Evolutionary conservation across 2,888 invertebrate species (phyloP).

Genomic region (Hydrotaea cyrtoneurina): DNA sequence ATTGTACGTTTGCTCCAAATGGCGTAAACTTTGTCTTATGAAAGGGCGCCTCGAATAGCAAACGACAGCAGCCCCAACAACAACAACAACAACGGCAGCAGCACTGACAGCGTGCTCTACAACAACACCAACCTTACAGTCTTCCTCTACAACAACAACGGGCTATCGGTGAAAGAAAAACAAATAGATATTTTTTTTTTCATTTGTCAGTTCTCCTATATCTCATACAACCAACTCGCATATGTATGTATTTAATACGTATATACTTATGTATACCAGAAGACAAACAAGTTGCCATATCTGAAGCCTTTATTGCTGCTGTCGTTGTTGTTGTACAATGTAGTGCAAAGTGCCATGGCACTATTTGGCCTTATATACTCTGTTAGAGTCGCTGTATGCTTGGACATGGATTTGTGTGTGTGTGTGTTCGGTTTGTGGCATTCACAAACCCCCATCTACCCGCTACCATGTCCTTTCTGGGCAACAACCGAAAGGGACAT

Average conservation of each 20-base stretch:
- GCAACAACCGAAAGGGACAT: constrained; percentile 21
- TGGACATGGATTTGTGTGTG: constrained; percentile 30
- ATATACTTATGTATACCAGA: background rate
- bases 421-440: constrained; percentile 3
- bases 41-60: constrained; percentile 61
- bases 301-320: constrained; percentile 24
- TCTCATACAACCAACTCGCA: background rate
- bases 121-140: background rate
- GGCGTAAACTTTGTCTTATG: constrained; percentile 62
- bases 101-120: background rate
- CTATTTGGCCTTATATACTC: constrained; percentile 75
- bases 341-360: constrained; percentile 75
- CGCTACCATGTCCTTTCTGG: constrained; percentile 30
- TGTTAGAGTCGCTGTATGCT: constrained; percentile 35
- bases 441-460: background rate
- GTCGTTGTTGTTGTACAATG: constrained; percentile 43
- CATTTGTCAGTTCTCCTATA: background rate
- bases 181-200: constrained; percentile 43
- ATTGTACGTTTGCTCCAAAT: constrained; percentile 78
- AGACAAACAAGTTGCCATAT: constrained; percentile 7
- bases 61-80: constrained; percentile 49
- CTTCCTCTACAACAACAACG: background rate
- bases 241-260: too few relatives aligned
- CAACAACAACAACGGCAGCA: constrained; percentile 38
- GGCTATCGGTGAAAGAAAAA: constrained; percentile 6